These are phyloP conservation scores for Paralichthys olivaceus DNA, from an alignment of 2,113 vertebrate species.

Conservation along the genomic window DNA sequence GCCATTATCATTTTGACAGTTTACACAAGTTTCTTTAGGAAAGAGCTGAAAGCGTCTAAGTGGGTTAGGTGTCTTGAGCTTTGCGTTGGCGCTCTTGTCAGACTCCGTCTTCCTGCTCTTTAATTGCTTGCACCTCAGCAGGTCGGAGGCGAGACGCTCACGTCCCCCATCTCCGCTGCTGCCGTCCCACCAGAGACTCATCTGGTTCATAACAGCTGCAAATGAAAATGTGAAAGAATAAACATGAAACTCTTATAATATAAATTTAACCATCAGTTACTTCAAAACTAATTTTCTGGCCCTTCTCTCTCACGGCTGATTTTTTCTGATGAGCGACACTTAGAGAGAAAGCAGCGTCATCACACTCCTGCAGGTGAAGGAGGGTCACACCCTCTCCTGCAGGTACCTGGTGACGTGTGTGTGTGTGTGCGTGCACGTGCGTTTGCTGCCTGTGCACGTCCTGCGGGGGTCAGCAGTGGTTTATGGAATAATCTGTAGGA, in stretches of 20 bases:
- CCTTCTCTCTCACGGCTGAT: background rate
- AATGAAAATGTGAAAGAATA: background rate
- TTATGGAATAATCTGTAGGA: slow-evolving; percentile 77
- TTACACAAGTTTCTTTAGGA: slow-evolving; percentile 79
- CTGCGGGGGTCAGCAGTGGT: slow-evolving; percentile 46
- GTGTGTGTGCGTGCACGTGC: background rate
- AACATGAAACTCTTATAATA: background rate
- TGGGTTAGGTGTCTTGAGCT: slow-evolving; percentile 81
- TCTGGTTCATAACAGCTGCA: slow-evolving; percentile 67
- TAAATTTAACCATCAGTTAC: background rate
- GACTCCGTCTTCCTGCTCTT: slow-evolving; percentile 57
- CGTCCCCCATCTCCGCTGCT: background rate
- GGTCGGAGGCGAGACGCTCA: slow-evolving; percentile 67
- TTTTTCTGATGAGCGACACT: background rate
- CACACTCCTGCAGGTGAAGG: background rate
- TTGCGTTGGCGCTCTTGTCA: slow-evolving; percentile 64
- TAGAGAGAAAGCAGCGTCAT: background rate
- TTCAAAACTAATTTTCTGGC: too few relatives aligned
- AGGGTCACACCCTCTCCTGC: background rate
- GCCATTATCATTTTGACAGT: slow-evolving; percentile 80
- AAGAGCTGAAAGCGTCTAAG: slow-evolving; percentile 66
- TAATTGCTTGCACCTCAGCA: slow-evolving; percentile 80
- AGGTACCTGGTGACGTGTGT: background rate
- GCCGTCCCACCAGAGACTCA: slow-evolving; percentile 65
- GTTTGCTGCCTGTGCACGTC: slow-evolving; percentile 1